Percentiles rank a stretch among this genome's conserved stretches.
phyloP scores from a whole-genome alignment of 2,113 vertebrate genomes.

The Montifringilla adamsi region DNA sequence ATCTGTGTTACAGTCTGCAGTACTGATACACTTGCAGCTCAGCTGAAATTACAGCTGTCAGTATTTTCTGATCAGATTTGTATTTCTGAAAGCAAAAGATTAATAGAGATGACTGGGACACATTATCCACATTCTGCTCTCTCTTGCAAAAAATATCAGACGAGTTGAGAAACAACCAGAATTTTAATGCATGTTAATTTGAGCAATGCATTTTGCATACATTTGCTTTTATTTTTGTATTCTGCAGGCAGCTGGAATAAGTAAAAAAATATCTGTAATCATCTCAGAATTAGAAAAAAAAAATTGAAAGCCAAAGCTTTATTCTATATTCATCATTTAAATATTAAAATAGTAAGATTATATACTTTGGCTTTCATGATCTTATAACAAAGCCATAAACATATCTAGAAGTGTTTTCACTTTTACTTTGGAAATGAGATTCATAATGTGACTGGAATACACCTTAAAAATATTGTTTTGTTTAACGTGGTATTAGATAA shows the following conservation, averaged over 20 bases:
- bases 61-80: background rate
- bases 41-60: background rate
- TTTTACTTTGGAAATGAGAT: background rate
- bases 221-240: conserved; percentile 15
- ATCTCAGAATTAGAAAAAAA: background rate
- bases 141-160: background rate
- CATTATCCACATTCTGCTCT: background rate
- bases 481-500: background rate
- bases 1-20: background rate
- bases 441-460: background rate
- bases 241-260: conserved; percentile 13
- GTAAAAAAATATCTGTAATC: background rate
- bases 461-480: background rate
- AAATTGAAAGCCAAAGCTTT: background rate
- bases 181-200: conserved; percentile 7
- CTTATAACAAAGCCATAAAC: background rate
- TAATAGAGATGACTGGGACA: background rate
- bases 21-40: background rate
- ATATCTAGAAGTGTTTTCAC: background rate
- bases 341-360: background rate
- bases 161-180: background rate
- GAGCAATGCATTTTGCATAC: conserved; percentile 6
- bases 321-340: background rate
- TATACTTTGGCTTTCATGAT: background rate
- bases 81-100: conserved; percentile 5